Evolutionary conservation across 1,140 invertebrate species (phyloP).

Genomic region (Leptinotarsa undecemlineata): DNA sequence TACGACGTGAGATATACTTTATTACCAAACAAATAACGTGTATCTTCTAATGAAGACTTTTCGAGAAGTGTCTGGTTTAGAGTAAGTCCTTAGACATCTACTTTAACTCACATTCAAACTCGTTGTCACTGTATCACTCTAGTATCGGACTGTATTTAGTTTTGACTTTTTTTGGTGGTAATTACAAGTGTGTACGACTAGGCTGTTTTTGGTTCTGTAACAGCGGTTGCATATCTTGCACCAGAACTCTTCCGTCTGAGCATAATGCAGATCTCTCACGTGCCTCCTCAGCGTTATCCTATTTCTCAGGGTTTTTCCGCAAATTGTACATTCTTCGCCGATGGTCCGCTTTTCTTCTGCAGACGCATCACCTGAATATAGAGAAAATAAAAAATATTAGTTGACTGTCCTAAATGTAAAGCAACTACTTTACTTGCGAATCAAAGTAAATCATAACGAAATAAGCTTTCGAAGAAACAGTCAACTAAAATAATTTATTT

Average conservation of each 20-base stretch:
- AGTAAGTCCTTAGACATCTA: not conserved
- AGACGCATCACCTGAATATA: slow-evolving; percentile 27
- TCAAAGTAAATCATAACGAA: slow-evolving; percentile 24
- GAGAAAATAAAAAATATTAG: slow-evolving; percentile 42
- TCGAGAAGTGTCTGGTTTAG: no score
- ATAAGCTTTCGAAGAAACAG: slow-evolving; percentile 31
- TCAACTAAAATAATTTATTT: slow-evolving; percentile 41
- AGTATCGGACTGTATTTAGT: not conserved
- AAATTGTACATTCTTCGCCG: slow-evolving; percentile 40
- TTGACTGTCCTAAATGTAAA: slow-evolving; percentile 34
- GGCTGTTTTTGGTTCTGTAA: slow-evolving; percentile 52
- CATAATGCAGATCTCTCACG: slow-evolving; percentile 45
- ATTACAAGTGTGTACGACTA: slow-evolving; percentile 52
- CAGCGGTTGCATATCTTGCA: slow-evolving; percentile 49
- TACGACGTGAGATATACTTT: no score
- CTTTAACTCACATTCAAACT: not conserved
- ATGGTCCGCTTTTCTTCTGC: slow-evolving; percentile 17
- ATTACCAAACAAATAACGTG: no score
- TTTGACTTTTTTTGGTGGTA: slow-evolving; percentile 49
- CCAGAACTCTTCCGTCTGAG: slow-evolving; percentile 51
- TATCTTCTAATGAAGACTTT: no score
- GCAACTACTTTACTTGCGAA: not conserved
- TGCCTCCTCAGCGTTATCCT: slow-evolving; percentile 44
- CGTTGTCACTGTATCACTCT: not conserved
- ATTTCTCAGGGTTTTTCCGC: slow-evolving; percentile 44